Conservation (phyloP, 2,888 invertebrate species). For the Phymatocera aterrima region DNA sequence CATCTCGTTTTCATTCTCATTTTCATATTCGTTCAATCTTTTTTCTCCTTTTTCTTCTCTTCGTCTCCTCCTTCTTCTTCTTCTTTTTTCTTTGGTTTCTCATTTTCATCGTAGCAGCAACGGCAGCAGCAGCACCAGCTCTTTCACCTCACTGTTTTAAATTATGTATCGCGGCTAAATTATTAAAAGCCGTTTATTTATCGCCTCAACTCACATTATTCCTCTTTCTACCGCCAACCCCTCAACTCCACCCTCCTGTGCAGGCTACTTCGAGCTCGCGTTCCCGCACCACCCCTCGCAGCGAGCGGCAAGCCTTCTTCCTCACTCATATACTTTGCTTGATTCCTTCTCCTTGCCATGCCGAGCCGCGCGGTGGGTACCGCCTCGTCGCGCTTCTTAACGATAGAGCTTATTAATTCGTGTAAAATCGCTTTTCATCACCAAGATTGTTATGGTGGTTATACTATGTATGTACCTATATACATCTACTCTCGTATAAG, state of each 20-base stretch:
- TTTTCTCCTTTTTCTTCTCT: not conserved
- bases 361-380: no score
- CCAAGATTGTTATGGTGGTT: not conserved
- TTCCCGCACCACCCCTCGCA: not conserved
- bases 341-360: not conserved
- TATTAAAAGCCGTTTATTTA: conserved; percentile 47
- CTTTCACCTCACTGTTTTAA: not conserved
- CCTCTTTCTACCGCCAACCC: not conserved
- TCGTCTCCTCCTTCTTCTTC: not conserved
- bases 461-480: no score
- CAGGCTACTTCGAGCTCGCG: not conserved
- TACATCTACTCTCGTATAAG: no score
- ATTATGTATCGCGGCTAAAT: conserved; percentile 46
- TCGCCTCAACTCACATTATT: conserved; percentile 39
- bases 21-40: no score
- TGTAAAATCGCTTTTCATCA: conserved; percentile 21
- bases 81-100: not conserved
- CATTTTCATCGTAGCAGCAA: not conserved
- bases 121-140: not conserved
- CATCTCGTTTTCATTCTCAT: not conserved
- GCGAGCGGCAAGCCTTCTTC: not conserved
- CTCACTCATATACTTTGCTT: not conserved
- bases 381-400: no score
- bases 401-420: conserved; percentile 8
- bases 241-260: not conserved